Percentiles rank a stretch among this genome's conserved stretches.
These are phyloP conservation scores for Cremastobaeus sp. DNA, from an alignment of 2,888 invertebrate genomes.

Conservation along the genomic window DNA sequence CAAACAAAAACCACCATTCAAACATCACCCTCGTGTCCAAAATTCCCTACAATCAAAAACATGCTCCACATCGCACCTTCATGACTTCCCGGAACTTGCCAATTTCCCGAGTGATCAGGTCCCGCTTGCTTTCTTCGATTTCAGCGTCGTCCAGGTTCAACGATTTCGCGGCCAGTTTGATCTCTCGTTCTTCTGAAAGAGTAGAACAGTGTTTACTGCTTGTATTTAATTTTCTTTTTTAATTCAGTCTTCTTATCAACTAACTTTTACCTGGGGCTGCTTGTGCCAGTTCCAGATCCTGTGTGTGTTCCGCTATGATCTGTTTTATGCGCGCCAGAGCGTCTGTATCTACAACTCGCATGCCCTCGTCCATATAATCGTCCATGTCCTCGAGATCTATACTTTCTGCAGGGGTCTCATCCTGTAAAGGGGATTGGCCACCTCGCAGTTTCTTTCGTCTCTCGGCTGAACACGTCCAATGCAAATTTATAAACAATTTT, in stretches of 20 bases:
- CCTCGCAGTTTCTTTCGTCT: conserved; percentile 81
- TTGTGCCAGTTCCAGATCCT: conserved; percentile 75
- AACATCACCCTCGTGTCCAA: conserved; percentile 54
- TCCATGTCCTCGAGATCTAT: conserved; percentile 80
- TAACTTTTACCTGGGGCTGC: conserved; percentile 70
- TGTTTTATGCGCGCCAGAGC: conserved; percentile 88
- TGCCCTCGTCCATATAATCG: conserved; percentile 87
- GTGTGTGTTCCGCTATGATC: conserved; percentile 87
- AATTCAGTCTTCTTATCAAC: background rate
- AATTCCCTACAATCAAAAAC: too few relatives aligned
- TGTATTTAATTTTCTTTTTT: conserved; percentile 9
- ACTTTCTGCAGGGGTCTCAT: conserved; percentile 82
- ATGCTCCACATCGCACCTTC: conserved; percentile 91
- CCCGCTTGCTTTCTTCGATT: conserved; percentile 97
- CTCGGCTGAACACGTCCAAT: too few relatives aligned
- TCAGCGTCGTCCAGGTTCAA: conserved; percentile 87
- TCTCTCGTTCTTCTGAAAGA: conserved; percentile 81
- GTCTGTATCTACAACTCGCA: conserved; percentile 85
- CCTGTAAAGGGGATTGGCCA: conserved; percentile 80
- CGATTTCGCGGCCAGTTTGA: conserved; percentile 73
- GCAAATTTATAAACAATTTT: too few relatives aligned
- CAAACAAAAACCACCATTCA: too few relatives aligned
- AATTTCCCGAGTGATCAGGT: conserved; percentile 97
- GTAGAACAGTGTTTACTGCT: background rate
- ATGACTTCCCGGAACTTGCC: conserved; percentile 98